These are phyloP conservation scores for Ennomos fuscantarius DNA, from an alignment of 2,888 invertebrate species.

Conservation along the genomic window DNA sequence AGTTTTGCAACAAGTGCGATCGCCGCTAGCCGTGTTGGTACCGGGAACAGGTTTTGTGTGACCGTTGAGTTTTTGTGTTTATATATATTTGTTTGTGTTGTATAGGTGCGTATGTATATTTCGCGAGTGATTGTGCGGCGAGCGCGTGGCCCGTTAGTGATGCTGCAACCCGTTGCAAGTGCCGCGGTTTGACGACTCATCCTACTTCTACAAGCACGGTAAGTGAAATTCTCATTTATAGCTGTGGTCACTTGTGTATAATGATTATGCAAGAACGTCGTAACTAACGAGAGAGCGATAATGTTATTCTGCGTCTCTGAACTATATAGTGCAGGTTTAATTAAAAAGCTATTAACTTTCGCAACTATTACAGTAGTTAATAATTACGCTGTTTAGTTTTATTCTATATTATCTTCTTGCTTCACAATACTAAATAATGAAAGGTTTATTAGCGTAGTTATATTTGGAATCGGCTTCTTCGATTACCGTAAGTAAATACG, in stretches of 20 bases:
- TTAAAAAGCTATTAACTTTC: conserved; percentile 23
- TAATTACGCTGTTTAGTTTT: not conserved
- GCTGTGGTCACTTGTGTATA: conserved; percentile 40
- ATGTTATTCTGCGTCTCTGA: conserved; percentile 9
- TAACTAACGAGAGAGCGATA: conserved; percentile 23
- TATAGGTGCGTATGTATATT: conserved; percentile 48
- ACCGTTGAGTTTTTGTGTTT: conserved; percentile 76
- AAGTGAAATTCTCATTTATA: conserved; percentile 46
- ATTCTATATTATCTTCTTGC: not conserved
- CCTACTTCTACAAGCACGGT: conserved; percentile 42
- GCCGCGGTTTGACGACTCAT: conserved; percentile 50
- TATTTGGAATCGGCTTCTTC: not conserved
- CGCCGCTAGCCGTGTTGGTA: conserved; percentile 62
- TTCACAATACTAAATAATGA: not conserved
- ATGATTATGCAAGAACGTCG: conserved; percentile 55
- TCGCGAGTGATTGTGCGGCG: conserved; percentile 65
- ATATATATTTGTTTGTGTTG: conserved; percentile 65
- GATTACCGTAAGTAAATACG: not conserved
- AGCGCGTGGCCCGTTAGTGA: conserved; percentile 60
- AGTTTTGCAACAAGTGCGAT: conserved; percentile 77
- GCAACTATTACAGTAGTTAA: conserved; percentile 6
- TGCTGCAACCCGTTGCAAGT: conserved; percentile 63
- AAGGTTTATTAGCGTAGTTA: not conserved
- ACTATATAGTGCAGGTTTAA: conserved; percentile 5
- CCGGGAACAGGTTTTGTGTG: conserved; percentile 71